These are phyloP conservation scores for Schizotus pectinicornis DNA, from an alignment of 2,888 invertebrate species.

Conservation along the genomic window DNA sequence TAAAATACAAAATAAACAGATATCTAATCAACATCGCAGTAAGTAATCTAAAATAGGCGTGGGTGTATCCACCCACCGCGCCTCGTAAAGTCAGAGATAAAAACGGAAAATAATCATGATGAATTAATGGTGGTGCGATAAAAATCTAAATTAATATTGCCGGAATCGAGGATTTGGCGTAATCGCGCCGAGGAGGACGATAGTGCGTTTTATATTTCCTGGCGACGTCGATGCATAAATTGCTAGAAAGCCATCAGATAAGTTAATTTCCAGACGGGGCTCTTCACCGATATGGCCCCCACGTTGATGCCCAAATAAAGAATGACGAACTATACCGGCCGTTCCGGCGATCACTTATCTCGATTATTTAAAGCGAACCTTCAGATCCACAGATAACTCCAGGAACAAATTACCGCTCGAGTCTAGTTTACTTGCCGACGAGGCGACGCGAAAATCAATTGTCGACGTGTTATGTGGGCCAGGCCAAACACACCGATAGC, in stretches of 20 bases:
- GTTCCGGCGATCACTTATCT: slow-evolving; percentile 39
- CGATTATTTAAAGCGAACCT: slow-evolving; percentile 41
- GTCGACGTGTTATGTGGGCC: slow-evolving; percentile 39
- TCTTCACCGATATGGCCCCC: slow-evolving; percentile 24
- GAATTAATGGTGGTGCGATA: slow-evolving; percentile 45
- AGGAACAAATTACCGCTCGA: slow-evolving; percentile 34
- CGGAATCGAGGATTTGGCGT: slow-evolving; percentile 21
- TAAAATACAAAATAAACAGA: slow-evolving; percentile 36
- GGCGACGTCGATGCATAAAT: slow-evolving; percentile 44
- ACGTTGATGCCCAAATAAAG: slow-evolving; percentile 42
- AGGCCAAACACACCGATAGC: slow-evolving; percentile 41
- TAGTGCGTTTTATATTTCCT: slow-evolving; percentile 27
- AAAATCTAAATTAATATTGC: slow-evolving; percentile 48
- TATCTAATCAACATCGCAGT: slow-evolving; percentile 55
- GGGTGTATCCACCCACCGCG: slow-evolving; percentile 51
- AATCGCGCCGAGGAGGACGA: slow-evolving; percentile 28
- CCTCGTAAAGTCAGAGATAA: slow-evolving; percentile 48
- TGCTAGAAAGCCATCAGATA: slow-evolving; percentile 47
- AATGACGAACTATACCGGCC: slow-evolving; percentile 39
- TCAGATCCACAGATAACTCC: slow-evolving; percentile 39
- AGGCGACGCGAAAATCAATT: slow-evolving; percentile 26
- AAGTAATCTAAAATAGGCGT: slow-evolving; percentile 54
- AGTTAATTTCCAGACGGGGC: slow-evolving; percentile 46
- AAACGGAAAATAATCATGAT: slow-evolving; percentile 46
- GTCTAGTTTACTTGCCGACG: slow-evolving; percentile 21